Conservation (phyloP, 2,113 vertebrate genomes). For the Lichenostomus cassidix region DNA sequence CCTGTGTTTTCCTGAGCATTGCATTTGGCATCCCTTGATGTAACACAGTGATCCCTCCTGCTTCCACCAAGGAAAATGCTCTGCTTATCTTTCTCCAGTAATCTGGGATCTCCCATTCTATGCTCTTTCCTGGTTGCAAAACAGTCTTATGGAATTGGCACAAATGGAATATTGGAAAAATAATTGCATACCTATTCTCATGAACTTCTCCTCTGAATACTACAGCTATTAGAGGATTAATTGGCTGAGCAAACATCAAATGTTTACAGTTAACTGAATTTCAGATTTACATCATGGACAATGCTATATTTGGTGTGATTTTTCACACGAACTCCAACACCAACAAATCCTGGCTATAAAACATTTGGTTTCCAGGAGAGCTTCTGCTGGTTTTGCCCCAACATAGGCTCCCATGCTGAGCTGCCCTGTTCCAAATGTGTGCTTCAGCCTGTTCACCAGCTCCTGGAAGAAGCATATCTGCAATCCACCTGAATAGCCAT, state of each 20-base stretch:
- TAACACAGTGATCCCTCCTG: neutral
- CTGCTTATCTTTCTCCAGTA: neutral
- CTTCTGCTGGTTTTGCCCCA: neutral
- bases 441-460: neutral
- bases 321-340: neutral
- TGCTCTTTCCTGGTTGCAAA: neutral
- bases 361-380: neutral
- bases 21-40: neutral
- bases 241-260: constrained; percentile 4
- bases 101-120: neutral
- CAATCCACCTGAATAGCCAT: neutral
- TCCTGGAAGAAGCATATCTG: neutral
- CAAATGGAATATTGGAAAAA: neutral
- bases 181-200: neutral
- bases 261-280: constrained; percentile 16
- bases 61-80: neutral
- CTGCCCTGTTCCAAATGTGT: neutral
- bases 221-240: constrained; percentile 26
- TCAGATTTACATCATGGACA: neutral
- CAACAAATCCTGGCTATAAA: neutral
- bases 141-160: neutral
- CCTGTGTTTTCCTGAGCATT: neutral
- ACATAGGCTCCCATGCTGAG: neutral
- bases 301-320: neutral
- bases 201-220: neutral